Evolutionary conservation across 2,888 invertebrate species (phyloP).

Genomic region (Euclidia mi): DNA sequence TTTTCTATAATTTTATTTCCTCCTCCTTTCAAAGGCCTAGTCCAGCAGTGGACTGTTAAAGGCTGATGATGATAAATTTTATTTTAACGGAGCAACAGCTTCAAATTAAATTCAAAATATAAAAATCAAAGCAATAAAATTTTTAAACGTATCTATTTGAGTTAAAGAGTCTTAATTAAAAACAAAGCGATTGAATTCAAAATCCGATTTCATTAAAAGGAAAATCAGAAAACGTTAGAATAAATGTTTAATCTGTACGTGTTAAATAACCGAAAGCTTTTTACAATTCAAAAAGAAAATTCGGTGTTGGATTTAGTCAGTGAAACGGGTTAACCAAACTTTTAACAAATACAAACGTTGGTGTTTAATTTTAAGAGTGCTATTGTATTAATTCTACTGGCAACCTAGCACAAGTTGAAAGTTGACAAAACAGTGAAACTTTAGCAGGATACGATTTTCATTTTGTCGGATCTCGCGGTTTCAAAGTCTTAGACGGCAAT

Average conservation of each 20-base stretch:
- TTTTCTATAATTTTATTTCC: too few relatives aligned
- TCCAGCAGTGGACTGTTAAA: too few relatives aligned
- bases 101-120: too few relatives aligned
- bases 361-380: conserved; percentile 17
- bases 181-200: too few relatives aligned
- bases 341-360: conserved; percentile 23
- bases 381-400: conserved; percentile 27
- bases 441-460: conserved; percentile 12
- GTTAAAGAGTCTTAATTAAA: too few relatives aligned
- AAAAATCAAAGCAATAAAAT: too few relatives aligned
- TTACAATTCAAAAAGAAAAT: conserved; percentile 12
- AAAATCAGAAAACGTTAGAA: neutral
- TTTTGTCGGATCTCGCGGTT: neutral
- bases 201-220: neutral
- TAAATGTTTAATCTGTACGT: conserved; percentile 4
- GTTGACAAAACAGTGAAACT: conserved; percentile 10
- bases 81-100: too few relatives aligned
- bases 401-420: conserved; percentile 16
- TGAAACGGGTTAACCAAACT: conserved; percentile 25
- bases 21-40: too few relatives aligned
- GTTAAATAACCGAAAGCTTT: conserved; percentile 5
- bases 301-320: conserved; percentile 11
- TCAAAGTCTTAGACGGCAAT: neutral
- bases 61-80: too few relatives aligned
- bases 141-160: too few relatives aligned